Conservation (phyloP, 2,888 invertebrate species). For the Phania funesta region DNA sequence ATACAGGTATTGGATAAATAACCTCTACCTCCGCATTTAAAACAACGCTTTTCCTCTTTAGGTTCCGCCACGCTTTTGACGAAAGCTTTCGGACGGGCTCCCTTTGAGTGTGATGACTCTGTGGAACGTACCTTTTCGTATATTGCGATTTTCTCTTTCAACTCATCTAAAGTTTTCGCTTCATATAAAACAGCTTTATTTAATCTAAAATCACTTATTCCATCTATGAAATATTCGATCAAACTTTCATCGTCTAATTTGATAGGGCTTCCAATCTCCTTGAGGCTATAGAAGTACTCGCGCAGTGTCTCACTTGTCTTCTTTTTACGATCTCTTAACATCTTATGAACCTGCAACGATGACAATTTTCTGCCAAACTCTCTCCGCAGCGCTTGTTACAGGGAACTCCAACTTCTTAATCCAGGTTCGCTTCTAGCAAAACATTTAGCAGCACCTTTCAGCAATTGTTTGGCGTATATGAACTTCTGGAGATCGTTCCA, state of each 20-base stretch:
- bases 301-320: too few species aligned
- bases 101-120: not conserved
- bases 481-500: not conserved
- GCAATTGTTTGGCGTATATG: not conserved
- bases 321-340: constrained; percentile 45
- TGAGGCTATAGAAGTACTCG: too few species aligned
- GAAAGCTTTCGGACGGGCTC: too few species aligned
- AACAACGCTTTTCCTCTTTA: not conserved
- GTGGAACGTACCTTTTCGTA: not conserved
- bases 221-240: too few species aligned
- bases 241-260: too few species aligned
- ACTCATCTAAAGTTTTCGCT: not conserved
- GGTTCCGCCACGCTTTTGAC: not conserved
- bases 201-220: too few species aligned
- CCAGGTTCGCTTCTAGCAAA: constrained; percentile 9
- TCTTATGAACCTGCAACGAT: constrained; percentile 41
- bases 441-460: not conserved
- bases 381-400: not conserved
- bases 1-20: not conserved
- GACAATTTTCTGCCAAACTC: constrained; percentile 2
- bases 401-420: too few species aligned
- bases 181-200: constrained; percentile 35
- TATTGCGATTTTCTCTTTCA: too few species aligned
- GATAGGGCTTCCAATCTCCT: too few species aligned
- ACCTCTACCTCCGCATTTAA: constrained; percentile 1